Evolutionary conservation across 2,797 vertebrate genomes (phyloP).

Genomic region (Chloroceryle inda): DNA sequence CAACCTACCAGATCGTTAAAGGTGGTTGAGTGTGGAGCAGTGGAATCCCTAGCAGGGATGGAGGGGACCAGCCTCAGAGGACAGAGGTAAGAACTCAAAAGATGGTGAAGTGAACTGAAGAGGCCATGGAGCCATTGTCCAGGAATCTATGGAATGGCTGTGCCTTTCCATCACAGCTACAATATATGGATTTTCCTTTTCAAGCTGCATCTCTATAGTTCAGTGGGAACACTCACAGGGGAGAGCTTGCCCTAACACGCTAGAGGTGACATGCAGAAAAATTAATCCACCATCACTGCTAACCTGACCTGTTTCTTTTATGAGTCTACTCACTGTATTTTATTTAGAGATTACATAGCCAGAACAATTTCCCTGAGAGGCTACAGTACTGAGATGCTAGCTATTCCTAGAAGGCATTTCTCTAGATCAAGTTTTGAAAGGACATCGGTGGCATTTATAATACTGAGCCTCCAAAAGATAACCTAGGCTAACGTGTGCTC

Average conservation of each 20-base stretch:
- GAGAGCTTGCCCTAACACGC: background rate
- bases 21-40: accelerated
- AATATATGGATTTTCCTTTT: background rate
- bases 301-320: background rate
- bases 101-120: background rate
- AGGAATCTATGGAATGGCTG: background rate
- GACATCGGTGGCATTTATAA: background rate
- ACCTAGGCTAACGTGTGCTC: background rate
- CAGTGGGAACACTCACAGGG: accelerated
- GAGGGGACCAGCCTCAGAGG: background rate
- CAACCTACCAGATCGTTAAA: background rate
- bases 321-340: background rate
- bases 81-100: background rate
- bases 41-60: accelerated
- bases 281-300: background rate
- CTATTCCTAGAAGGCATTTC: background rate
- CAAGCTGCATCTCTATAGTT: background rate
- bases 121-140: background rate
- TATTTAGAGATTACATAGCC: background rate
- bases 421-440: background rate
- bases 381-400: background rate
- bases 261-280: background rate
- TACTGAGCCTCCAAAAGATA: background rate
- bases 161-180: background rate
- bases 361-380: background rate